Evolutionary conservation across 2,888 invertebrate genomes (phyloP).

Genomic region (Lutraria lutraria): DNA sequence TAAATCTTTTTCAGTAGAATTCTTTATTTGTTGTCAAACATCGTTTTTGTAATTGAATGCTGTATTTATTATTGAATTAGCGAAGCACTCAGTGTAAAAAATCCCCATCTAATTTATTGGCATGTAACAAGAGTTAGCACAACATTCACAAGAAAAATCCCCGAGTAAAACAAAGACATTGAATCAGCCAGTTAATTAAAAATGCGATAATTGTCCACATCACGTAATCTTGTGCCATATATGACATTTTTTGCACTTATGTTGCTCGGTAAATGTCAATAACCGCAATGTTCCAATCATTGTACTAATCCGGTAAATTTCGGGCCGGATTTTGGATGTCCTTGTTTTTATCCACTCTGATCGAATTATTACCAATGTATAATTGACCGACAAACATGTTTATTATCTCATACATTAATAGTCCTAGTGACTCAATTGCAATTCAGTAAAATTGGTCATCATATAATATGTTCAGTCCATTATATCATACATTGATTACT

Average conservation of each 20-base stretch:
- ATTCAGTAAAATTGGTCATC: conserved; percentile 7
- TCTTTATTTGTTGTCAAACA: too few relatives aligned
- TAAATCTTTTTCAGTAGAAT: too few relatives aligned
- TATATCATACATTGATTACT: background rate
- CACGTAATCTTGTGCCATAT: background rate
- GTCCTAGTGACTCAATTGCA: background rate
- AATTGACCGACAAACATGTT: conserved; percentile 6
- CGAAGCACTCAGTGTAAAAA: background rate
- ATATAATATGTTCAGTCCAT: background rate
- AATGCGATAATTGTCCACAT: background rate
- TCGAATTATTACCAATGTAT: background rate
- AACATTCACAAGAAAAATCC: background rate
- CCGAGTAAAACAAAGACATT: conserved; percentile 3
- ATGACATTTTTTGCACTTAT: background rate
- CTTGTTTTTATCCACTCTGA: background rate
- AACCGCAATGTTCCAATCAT: background rate
- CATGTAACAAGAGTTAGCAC: background rate
- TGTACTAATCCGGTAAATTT: background rate
- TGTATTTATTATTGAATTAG: background rate
- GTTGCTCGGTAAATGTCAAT: background rate
- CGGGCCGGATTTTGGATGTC: background rate
- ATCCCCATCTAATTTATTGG: background rate
- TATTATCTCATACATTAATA: background rate
- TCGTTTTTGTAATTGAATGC: too few relatives aligned
- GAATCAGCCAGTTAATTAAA: conserved; percentile 3